phyloP scores from a whole-genome alignment of 2,797 vertebrate species.

The Poeciliopsis paucimaculata region DNA sequence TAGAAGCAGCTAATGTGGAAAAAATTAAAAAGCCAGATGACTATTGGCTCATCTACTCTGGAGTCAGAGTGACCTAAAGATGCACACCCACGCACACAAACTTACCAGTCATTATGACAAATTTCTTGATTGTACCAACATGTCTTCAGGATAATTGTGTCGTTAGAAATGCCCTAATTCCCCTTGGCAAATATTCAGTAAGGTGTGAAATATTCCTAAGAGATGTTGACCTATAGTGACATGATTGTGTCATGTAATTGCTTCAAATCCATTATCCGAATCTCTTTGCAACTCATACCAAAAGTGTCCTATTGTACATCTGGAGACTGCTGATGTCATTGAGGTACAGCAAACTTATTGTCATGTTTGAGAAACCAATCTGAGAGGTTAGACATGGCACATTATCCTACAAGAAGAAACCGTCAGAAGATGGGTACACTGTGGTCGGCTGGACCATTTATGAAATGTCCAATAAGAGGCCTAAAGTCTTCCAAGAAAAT shows the following conservation, averaged over 20 bases:
- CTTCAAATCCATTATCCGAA: neutral
- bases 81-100: neutral
- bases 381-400: neutral
- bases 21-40: conserved; percentile 14
- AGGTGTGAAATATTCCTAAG: neutral
- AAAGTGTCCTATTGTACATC: neutral
- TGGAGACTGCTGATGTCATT: neutral
- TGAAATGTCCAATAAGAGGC: neutral
- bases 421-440: neutral
- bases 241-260: neutral
- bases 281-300: neutral
- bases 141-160: neutral
- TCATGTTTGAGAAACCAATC: neutral
- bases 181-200: neutral
- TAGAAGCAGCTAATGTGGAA: conserved; percentile 6
- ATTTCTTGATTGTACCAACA: neutral
- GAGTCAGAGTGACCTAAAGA: conserved; percentile 15
- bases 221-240: neutral
- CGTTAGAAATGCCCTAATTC: neutral
- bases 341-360: neutral
- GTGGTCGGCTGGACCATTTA: neutral
- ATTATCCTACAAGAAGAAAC: neutral
- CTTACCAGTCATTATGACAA: neutral
- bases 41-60: conserved; percentile 23
- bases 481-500: neutral